Evolutionary conservation across 1,140 invertebrate species (phyloP), one percentile per base, ranked within the genome.

Genomic region (Atta colombica): DNA sequence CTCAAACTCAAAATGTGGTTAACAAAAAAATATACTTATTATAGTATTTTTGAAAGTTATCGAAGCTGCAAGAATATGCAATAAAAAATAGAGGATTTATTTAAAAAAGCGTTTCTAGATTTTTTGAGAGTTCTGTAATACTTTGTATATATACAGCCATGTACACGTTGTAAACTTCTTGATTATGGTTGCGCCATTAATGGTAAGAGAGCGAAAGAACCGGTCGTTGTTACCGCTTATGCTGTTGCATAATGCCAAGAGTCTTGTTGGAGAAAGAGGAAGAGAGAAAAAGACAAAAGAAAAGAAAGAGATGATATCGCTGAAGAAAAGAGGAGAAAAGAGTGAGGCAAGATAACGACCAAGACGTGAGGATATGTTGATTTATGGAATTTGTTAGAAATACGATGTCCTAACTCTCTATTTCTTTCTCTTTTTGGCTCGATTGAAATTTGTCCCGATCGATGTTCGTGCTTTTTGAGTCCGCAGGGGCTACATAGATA

Each of bases 211-310:
- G 35, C 51, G 66, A 21, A 16, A 55, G 31, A 35, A 8, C 35
- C 35, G 18, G 18, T 72, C 65, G 51, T 78, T 77, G 92, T 92
- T 92, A 89, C 82, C 89, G 85, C 90, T 91, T 92, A 91, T 92
- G 21, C 92, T 93, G 87, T 88, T 55, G 80, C 61, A 69, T 90
- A 88, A 89, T 89, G 77, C 77, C 80, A 89, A 88, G 86, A 68
- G 71, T 85, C 66, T 77, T 63, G 60, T 4, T 25, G 61, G 35
- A 8, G 5, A 51, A 61, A 53, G 16, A 65, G 1, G n/a, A 21
- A 45, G n/a, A 53, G 12, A 60, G 8, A 58, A 45, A 72, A 16
- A 18, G 21, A 25, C 7, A 45, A 28, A 21, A 53, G 51, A 12
- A 68, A 71, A 28, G 45, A 60, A 16, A 61, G 2, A 53, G 49